Evolutionary conservation across 2,797 vertebrate species (phyloP), one percentile per base, ranked within the genome.

Genomic region (Hydrophis major): DNA sequence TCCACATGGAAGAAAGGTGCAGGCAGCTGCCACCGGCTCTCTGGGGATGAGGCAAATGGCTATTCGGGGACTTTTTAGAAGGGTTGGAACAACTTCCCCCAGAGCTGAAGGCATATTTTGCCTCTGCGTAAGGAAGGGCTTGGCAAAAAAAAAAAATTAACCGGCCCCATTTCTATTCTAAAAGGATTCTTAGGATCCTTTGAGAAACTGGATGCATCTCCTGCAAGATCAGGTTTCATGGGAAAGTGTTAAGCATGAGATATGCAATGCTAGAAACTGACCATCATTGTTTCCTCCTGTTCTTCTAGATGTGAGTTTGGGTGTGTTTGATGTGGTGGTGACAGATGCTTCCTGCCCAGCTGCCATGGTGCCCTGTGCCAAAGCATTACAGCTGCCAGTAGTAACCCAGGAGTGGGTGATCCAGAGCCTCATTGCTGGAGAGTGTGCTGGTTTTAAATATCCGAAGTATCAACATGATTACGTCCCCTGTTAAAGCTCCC

Each of bases 371-470:
- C 98, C 98, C 93, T 98, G 96, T 16, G 98, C 98, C 50, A 97
- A 98, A 60, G 98, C 98, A 1, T 97, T 98, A 95, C 96, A 97
- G 66, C 96, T 99, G 94, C 98, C 99, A 0, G 97, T 99, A 94
- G 98, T 99, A 94, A 99, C 99, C 0, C 97, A 99, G 0, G 99
- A 99, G 97, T 99, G 99, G 99, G 97, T 99, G 92, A 98, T 99
- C 96, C 99, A 99, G 98, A 99, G 99, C 94, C 96, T 99, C 92
- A 98, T 99, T 95, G 97, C 98, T 61, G 99, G 99, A 86, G 98
- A 98, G 94, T 97, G 97, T 92, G 97, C 98, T 93, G 98, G 96
- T 95, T 99, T 98, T 96, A 96, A 98, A 96, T 98, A 98, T 96
- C 98, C 98, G 83, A 98, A 98, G 97, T 99, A 98, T 14, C 98